These are phyloP conservation scores for Onthophagus sagittarius DNA, from an alignment of 2,888 invertebrate species.

Conservation along the genomic window DNA sequence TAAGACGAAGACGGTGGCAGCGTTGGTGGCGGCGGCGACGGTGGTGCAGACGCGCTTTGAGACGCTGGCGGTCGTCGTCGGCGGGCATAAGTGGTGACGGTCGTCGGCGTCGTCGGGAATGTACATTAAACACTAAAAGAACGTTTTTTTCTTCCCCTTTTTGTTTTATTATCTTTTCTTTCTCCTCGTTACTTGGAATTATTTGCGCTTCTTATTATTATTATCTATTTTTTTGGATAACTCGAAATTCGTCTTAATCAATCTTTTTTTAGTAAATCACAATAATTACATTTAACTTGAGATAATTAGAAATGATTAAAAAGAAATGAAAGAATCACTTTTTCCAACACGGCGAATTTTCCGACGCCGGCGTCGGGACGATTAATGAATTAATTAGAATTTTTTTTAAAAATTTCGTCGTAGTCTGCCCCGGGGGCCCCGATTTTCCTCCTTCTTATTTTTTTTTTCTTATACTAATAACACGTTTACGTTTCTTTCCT, in stretches of 20 bases:
- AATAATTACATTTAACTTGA: no score
- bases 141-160: slow-evolving; percentile 6
- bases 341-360: neutral
- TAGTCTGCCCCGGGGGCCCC: neutral
- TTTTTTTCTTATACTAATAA: no score
- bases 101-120: neutral
- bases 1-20: slow-evolving; percentile 7
- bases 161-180: neutral
- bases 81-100: slow-evolving; percentile 24
- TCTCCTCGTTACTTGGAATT: neutral
- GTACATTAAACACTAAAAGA: neutral
- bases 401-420: neutral
- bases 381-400: no score
- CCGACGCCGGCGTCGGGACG: neutral
- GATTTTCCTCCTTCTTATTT: neutral
- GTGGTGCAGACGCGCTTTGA: slow-evolving; percentile 15
- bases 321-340: no score
- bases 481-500: neutral
- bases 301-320: no score
- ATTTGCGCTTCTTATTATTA: no score
- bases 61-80: slow-evolving; percentile 19
- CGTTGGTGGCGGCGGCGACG: slow-evolving; percentile 24
- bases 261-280: no score
- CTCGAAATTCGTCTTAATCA: no score
- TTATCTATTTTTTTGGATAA: no score